Conservation (phyloP, 2,888 invertebrate genomes). For the Tetanocera ferruginea region DNA sequence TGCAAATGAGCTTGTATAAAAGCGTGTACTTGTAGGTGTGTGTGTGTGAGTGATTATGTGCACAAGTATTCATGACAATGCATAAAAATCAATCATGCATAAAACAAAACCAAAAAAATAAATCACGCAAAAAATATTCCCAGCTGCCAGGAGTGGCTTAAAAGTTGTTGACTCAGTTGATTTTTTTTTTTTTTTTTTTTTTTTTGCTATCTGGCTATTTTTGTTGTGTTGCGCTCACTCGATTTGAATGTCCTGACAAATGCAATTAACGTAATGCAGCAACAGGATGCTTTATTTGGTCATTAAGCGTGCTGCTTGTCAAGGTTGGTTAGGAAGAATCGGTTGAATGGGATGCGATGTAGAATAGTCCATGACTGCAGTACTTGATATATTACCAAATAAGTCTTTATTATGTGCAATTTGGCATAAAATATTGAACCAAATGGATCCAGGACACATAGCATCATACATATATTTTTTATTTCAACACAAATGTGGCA, state of each 20-base stretch:
- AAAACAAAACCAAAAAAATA: neutral
- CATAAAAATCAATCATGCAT: conserved; percentile 32
- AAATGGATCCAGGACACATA: too few species aligned
- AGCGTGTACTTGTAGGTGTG: neutral
- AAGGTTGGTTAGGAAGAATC: too few species aligned
- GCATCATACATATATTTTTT: too few species aligned
- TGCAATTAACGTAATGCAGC: conserved; percentile 8
- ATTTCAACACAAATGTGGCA: neutral
- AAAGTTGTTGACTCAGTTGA: conserved; percentile 14
- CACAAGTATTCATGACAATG: neutral
- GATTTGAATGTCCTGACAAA: neutral
- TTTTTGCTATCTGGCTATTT: neutral
- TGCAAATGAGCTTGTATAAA: too few species aligned
- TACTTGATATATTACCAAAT: too few species aligned
- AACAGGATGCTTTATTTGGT: neutral
- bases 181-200: neutral
- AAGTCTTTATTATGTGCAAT: too few species aligned
- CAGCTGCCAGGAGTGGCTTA: neutral
- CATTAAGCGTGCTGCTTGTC: too few species aligned
- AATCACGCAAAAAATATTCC: neutral
- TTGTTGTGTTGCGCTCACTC: neutral
- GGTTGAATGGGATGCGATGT: too few species aligned
- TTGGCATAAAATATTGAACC: too few species aligned
- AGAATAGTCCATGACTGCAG: too few species aligned
- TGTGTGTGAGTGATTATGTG: conserved; percentile 2